Evolutionary conservation across 2,888 invertebrate species (phyloP).

Genomic region (Ormia ochracea): DNA sequence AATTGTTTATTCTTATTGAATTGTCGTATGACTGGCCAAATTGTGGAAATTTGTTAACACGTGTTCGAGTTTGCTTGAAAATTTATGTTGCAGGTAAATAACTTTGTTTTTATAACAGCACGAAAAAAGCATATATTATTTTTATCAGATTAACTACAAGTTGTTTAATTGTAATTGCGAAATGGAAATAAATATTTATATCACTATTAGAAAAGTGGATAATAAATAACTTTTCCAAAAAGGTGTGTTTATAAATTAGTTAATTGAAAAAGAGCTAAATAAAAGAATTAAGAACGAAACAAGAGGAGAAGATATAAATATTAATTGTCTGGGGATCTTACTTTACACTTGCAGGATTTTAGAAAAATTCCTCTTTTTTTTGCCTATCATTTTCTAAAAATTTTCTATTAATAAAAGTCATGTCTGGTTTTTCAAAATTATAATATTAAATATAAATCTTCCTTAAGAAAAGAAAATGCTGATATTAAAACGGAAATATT

Average conservation of each 20-base stretch:
- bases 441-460: no score
- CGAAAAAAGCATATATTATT: not conserved
- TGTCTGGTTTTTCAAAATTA: no score
- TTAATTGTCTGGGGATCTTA: not conserved
- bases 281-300: not conserved
- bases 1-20: conserved; percentile 19
- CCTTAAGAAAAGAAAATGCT: no score
- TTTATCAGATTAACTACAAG: not conserved
- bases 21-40: not conserved
- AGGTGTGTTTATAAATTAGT: not conserved
- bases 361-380: no score
- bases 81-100: not conserved
- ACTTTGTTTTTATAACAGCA: not conserved
- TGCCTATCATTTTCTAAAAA: no score
- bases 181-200: not conserved
- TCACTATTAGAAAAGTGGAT: not conserved
- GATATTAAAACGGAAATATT: no score
- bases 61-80: conserved; percentile 32
- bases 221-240: not conserved
- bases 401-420: no score
- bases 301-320: no score
- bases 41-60: conserved; percentile 6
- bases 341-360: no score
- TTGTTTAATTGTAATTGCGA: not conserved
- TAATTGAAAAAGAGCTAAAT: not conserved